Evolutionary conservation across 2,797 vertebrate genomes (phyloP), one percentile per base, ranked within the genome.

Genomic region (Crenuchus spilurus): DNA sequence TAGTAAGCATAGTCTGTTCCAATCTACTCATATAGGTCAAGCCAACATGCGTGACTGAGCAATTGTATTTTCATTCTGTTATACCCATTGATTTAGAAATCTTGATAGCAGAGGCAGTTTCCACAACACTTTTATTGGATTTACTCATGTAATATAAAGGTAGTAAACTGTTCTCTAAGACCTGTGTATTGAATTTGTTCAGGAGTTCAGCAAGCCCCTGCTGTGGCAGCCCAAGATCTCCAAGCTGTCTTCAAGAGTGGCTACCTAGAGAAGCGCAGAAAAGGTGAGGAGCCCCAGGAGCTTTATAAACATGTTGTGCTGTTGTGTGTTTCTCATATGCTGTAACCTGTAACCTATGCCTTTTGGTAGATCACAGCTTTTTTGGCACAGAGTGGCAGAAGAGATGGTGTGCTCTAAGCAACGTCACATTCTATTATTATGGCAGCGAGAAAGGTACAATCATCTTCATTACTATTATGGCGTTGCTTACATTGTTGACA

Each of bases 341-440:
- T 26, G 7, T 74, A 70, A 70, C 37, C 14, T 6, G 6, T 68
- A n/a, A 67, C 3, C 8, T 75, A 41, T 31, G 0, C 6, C 13
- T 31, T 8, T 86, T 83, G 37, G 55, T 81, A 99, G 97, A 99
- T 90, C 95, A 97, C 91, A 98, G 95, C 86, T 98, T 99, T 80
- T 97, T 98, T 78, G 97, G 96, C 78, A 95, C 95, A 16, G 97
- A 99, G 77, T 99, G 97, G 97, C 97, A 99, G 85, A 98, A 96
- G 76, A 94, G 97, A 74, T 99, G 97, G 97, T 99, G 97, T 72
- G 96, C 93, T 67, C 88, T 98, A 31, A 99, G 92, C 86, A 93
- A 89, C 85, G 88, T 92, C 0, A 89, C 89, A 6, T 99, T 99
- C 90, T 99, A 99, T 84, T 99, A 99, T 78, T 99, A 97, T 3